These are phyloP conservation scores for Brachypteracias leptosomus DNA, from an alignment of 2,113 vertebrate genomes.

Conservation along the genomic window DNA sequence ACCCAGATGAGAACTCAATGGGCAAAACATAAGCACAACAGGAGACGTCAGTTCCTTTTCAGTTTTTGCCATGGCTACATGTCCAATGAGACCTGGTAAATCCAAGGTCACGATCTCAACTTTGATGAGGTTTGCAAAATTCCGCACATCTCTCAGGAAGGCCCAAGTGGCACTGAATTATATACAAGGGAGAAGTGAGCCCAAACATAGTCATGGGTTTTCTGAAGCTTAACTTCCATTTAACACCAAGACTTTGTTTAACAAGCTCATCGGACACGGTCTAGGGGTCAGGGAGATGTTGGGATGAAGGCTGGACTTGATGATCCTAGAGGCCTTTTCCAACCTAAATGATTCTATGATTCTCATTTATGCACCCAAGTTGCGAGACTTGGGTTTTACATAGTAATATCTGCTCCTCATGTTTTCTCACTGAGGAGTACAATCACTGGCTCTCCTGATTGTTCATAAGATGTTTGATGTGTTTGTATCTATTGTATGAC, in stretches of 20 bases:
- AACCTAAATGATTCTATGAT: too few species aligned
- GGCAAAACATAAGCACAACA: background rate
- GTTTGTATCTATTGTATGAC: background rate
- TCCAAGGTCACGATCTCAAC: background rate
- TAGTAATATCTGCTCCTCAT: background rate
- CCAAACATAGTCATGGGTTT: background rate
- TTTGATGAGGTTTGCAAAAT: background rate
- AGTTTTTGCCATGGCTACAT: background rate
- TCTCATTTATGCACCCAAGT: background rate
- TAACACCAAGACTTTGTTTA: background rate
- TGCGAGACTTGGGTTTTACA: background rate
- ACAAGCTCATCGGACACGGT: too few species aligned
- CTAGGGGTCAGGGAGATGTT: too few species aligned
- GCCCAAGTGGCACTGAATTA: background rate
- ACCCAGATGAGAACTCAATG: background rate
- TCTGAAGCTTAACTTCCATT: background rate
- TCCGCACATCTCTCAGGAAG: background rate
- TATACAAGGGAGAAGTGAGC: background rate
- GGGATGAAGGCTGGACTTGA: too few species aligned
- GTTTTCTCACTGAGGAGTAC: background rate
- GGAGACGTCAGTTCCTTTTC: background rate
- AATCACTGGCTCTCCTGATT: background rate
- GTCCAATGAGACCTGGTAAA: background rate
- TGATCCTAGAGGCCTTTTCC: too few species aligned
- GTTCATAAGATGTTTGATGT: background rate